Conservation (phyloP, 1,140 invertebrate species). For the Bombus sibiricus region DNA sequence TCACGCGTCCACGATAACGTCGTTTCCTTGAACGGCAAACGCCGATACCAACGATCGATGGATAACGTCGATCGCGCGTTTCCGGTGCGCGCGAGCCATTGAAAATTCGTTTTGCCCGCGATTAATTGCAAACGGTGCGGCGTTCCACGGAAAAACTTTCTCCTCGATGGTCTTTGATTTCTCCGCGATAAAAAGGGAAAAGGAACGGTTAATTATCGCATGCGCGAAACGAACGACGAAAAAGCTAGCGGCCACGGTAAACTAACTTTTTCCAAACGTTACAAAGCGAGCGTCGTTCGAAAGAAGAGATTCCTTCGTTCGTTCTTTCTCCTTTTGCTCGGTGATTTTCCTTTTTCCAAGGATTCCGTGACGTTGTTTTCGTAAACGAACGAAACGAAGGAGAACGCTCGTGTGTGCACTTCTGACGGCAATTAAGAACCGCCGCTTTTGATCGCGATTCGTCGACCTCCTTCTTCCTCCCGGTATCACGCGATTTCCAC, state of each 20-base stretch:
- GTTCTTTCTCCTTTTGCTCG: background rate
- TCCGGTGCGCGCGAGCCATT: background rate
- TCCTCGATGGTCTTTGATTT: background rate
- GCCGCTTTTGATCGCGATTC: slow-evolving; percentile 58
- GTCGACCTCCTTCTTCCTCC: slow-evolving; percentile 57
- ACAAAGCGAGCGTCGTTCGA: background rate
- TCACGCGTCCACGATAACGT: background rate
- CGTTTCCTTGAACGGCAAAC: background rate
- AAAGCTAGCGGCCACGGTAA: background rate
- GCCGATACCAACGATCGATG: background rate
- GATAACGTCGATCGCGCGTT: background rate
- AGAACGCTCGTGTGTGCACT: background rate
- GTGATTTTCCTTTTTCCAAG: background rate
- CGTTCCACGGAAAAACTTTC: slow-evolving; percentile 6
- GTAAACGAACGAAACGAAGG: slow-evolving; percentile 12
- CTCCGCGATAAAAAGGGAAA: slow-evolving; percentile 11
- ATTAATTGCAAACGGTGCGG: slow-evolving; percentile 3
- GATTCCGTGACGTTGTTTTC: background rate
- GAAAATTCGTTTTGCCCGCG: background rate
- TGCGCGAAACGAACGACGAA: background rate
- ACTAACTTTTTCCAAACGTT: background rate
- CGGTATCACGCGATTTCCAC: slow-evolving; percentile 56
- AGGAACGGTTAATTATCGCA: slow-evolving; percentile 30
- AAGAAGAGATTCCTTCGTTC: no score
- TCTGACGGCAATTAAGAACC: slow-evolving; percentile 47